Conservation (phyloP, 1,140 invertebrate genomes). For the Platorchestia sp. region DNA sequence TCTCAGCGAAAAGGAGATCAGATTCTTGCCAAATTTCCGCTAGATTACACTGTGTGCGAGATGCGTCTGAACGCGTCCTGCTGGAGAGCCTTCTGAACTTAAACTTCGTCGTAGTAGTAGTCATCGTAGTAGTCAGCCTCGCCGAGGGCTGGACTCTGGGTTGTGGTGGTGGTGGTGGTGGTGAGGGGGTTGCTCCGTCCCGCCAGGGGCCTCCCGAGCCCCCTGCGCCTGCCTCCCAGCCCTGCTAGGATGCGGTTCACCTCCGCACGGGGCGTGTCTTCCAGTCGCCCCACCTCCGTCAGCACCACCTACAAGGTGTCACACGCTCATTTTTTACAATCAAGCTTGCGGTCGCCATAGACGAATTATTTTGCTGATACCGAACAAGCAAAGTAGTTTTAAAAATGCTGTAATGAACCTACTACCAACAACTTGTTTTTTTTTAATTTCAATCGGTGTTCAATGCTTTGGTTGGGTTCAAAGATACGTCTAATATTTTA, state of each 20-base stretch:
- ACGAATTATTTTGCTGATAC: background rate
- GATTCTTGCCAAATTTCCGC: too few relatives aligned
- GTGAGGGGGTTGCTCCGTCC: background rate
- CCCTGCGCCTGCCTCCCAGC: background rate
- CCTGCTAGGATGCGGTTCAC: conserved; percentile 40
- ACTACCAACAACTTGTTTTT: background rate
- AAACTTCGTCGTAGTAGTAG: background rate
- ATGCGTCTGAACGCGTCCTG: too few relatives aligned
- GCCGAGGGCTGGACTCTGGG: background rate
- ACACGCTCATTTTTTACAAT: background rate
- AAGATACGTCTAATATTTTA: too few relatives aligned
- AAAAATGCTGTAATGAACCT: background rate
- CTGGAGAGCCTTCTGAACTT: background rate
- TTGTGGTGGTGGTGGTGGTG: background rate
- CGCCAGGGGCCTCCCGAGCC: background rate
- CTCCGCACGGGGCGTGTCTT: background rate
- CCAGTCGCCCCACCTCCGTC: background rate
- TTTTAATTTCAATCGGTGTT: background rate
- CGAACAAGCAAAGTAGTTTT: background rate
- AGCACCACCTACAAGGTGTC: background rate
- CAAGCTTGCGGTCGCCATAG: background rate
- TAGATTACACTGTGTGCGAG: too few relatives aligned
- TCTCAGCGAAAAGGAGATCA: background rate
- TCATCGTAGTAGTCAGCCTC: background rate
- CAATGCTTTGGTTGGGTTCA: background rate